Conservation (phyloP, 2,113 vertebrate genomes). For the Melanostigma gelatinosum region DNA sequence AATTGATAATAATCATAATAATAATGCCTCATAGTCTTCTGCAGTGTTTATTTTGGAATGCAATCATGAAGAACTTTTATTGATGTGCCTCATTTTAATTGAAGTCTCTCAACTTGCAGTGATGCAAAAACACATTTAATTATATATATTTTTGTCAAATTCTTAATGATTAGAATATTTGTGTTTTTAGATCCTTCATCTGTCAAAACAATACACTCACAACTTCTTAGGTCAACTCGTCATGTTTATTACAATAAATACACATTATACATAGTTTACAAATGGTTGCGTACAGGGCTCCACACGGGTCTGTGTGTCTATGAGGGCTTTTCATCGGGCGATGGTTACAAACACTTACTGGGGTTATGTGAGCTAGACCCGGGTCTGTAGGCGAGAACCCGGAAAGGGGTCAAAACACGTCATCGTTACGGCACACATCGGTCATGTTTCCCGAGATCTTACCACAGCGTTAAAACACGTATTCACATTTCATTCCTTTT, state of each 20-base stretch:
- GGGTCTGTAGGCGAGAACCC: slow-evolving; percentile 3
- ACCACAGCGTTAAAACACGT: slow-evolving; percentile 26
- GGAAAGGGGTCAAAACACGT: slow-evolving; percentile 22
- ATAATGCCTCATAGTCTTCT: neutral
- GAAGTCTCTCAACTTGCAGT: neutral
- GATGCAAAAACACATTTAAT: no score
- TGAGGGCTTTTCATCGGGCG: no score
- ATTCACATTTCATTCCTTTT: slow-evolving; percentile 41
- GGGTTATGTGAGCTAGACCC: slow-evolving; percentile 7
- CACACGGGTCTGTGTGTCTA: slow-evolving; percentile 16
- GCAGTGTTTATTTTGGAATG: neutral
- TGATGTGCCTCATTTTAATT: neutral
- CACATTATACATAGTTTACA: slow-evolving; percentile 92
- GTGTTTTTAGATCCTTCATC: no score
- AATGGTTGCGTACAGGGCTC: slow-evolving; percentile 63
- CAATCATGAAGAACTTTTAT: neutral
- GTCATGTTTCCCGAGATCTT: slow-evolving; percentile 18
- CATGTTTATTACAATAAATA: slow-evolving; percentile 99
- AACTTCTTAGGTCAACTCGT: slow-evolving; percentile 26
- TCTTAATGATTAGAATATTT: neutral
- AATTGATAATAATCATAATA: neutral
- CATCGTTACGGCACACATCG: slow-evolving; percentile 10
- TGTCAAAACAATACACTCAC: slow-evolving; percentile 16
- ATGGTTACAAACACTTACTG: slow-evolving; percentile 26
- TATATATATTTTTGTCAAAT: neutral